A percentile compares a stretch with the other conserved stretches of the same genome.
phyloP scores from a whole-genome alignment of 2,113 vertebrate species.

The Rostratula benghalensis region DNA sequence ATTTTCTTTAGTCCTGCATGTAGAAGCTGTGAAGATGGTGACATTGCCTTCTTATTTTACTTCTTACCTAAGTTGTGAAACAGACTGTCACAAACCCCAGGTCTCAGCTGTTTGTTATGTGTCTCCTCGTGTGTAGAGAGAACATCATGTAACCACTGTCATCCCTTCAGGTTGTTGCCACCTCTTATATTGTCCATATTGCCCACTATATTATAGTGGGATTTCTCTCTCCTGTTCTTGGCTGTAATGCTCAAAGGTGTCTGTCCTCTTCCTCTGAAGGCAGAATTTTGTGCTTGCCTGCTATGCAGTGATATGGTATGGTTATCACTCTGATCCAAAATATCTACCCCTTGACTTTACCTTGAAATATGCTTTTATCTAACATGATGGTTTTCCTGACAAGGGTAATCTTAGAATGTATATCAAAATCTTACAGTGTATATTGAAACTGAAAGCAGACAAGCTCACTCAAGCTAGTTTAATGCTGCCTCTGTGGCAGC shows the following conservation, averaged over 20 bases:
- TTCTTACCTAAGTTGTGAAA: neutral
- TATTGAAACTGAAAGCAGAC: conserved; percentile 1
- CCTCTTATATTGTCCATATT: neutral
- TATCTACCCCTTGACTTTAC: neutral
- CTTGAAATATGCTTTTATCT: neutral
- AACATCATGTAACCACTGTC: neutral
- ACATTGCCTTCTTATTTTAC: neutral
- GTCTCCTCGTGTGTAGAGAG: neutral
- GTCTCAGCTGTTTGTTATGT: neutral
- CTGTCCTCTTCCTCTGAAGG: neutral
- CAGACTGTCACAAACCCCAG: neutral
- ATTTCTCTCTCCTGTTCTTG: neutral
- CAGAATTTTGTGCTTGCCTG: neutral
- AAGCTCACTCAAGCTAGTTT: neutral
- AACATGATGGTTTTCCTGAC: neutral
- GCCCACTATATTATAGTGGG: neutral
- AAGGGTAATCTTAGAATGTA: neutral
- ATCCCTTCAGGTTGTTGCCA: neutral
- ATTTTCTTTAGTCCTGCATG: neutral
- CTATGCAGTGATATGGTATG: neutral
- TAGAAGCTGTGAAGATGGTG: neutral
- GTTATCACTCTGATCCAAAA: neutral
- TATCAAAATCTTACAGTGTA: neutral
- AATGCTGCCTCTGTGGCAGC: neutral
- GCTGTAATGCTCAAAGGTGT: neutral